These are phyloP conservation scores for Penaeus vannamei DNA, from an alignment of 1,140 invertebrate genomes.

Conservation along the genomic window DNA sequence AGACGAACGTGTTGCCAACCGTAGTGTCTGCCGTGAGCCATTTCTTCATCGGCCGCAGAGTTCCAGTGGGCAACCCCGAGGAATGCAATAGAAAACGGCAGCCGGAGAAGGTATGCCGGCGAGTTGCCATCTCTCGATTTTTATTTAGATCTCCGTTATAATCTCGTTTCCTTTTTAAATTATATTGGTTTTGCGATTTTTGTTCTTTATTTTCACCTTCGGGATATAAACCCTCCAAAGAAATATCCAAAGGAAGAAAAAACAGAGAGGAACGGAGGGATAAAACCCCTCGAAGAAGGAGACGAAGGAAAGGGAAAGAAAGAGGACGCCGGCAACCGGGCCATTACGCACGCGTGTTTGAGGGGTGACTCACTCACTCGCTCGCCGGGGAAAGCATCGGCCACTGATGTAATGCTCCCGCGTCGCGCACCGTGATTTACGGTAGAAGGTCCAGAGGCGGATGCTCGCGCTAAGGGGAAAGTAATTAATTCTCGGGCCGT, in stretches of 20 bases:
- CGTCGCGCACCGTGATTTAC: conserved; percentile 32
- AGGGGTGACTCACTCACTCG: background rate
- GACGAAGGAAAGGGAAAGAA: background rate
- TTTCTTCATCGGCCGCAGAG: conserved; percentile 32
- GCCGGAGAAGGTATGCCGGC: conserved; percentile 10
- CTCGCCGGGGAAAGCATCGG: conserved; percentile 36
- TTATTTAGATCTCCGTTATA: background rate
- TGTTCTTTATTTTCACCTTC: background rate
- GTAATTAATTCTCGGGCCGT: conserved; percentile 43
- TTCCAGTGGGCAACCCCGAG: conserved; percentile 51
- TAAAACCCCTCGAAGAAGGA: background rate
- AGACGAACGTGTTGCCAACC: background rate
- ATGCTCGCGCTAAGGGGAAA: conserved; percentile 21
- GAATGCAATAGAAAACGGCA: conserved; percentile 50
- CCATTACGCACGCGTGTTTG: conserved; percentile 3
- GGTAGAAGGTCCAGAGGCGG: conserved; percentile 33
- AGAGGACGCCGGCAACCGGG: background rate
- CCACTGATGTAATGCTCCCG: conserved; percentile 45
- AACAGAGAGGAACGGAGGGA: too few relatives aligned
- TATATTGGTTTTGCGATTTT: background rate
- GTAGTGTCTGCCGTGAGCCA: background rate
- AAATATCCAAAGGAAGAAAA: too few relatives aligned
- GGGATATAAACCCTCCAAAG: too few relatives aligned
- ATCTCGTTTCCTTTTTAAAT: background rate
- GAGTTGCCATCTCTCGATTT: conserved; percentile 20